Evolutionary conservation across 2,113 vertebrate species (phyloP).

Genomic region (Neomonachus schauinslandi): DNA sequence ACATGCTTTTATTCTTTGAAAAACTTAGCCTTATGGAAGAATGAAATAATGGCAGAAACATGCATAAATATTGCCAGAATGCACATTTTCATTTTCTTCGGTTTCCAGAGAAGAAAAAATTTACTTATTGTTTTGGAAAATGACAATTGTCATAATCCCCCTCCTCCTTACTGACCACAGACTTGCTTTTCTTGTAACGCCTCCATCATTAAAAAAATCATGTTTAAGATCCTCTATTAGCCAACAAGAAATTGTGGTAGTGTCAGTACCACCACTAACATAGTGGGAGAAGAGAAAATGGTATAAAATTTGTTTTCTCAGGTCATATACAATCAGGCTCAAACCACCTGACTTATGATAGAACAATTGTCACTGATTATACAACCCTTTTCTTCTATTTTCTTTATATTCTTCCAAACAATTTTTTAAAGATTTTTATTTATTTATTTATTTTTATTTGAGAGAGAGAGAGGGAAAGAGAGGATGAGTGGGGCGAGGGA

Average conservation of each 20-base stretch:
- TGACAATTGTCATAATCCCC: not conserved
- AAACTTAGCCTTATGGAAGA: not conserved
- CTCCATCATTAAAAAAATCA: not conserved
- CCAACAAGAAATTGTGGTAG: not conserved
- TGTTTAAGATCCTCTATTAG: not conserved
- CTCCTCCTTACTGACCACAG: not conserved
- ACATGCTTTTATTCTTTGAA: not conserved
- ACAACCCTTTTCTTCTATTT: not conserved
- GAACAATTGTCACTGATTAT: not conserved
- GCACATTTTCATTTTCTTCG: not conserved
- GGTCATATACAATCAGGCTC: not conserved
- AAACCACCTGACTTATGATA: not conserved
- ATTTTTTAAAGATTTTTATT: not conserved
- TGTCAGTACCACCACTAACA: not conserved
- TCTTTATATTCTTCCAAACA: not conserved
- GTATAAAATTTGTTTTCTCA: not conserved
- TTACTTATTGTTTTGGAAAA: not conserved
- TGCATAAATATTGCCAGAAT: constrained; percentile 19
- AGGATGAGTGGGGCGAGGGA: not conserved
- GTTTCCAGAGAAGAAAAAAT: constrained; percentile 1
- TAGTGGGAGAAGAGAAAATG: not conserved
- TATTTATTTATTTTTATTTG: not conserved
- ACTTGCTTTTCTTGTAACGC: not conserved
- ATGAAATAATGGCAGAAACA: constrained; percentile 10
- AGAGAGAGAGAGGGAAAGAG: not conserved